phyloP scores from a whole-genome alignment of 2,888 invertebrate species.

The Anthrax anthrax region DNA sequence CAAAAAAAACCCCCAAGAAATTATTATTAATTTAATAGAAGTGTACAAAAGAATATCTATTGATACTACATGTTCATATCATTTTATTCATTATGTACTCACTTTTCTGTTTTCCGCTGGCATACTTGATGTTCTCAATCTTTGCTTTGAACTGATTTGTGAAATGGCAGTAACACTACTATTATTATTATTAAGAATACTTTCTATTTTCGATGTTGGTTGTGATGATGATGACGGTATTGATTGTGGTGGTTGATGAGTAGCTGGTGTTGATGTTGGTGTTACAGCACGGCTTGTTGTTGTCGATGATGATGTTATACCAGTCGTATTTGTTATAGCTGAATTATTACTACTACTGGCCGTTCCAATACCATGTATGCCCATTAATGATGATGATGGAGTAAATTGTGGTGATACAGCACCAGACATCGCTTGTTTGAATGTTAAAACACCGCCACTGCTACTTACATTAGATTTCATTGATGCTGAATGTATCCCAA shows the following conservation, averaged over 20 bases:
- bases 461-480: slow-evolving; percentile 18
- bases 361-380: slow-evolving; percentile 6
- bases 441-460: slow-evolving; percentile 18
- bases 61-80: too few relatives aligned
- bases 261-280: slow-evolving; percentile 3
- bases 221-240: neutral
- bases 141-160: slow-evolving; percentile 19
- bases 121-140: slow-evolving; percentile 33
- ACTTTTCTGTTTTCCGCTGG: slow-evolving; percentile 33
- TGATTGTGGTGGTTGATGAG: too few relatives aligned
- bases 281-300: slow-evolving; percentile 5
- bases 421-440: slow-evolving; percentile 32
- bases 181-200: slow-evolving; percentile 4
- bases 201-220: slow-evolving; percentile 3
- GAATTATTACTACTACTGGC: slow-evolving; percentile 11
- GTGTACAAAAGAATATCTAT: too few relatives aligned
- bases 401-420: slow-evolving; percentile 30
- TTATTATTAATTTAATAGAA: too few relatives aligned
- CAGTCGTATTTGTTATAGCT: slow-evolving; percentile 5
- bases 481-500: neutral
- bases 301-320: neutral
- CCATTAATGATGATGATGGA: slow-evolving; percentile 7
- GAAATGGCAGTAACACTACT: slow-evolving; percentile 4
- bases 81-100: too few relatives aligned
- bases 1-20: too few relatives aligned